Evolutionary conservation across 2,888 invertebrate genomes (phyloP).

Genomic region (Sarcophaga rosellei): DNA sequence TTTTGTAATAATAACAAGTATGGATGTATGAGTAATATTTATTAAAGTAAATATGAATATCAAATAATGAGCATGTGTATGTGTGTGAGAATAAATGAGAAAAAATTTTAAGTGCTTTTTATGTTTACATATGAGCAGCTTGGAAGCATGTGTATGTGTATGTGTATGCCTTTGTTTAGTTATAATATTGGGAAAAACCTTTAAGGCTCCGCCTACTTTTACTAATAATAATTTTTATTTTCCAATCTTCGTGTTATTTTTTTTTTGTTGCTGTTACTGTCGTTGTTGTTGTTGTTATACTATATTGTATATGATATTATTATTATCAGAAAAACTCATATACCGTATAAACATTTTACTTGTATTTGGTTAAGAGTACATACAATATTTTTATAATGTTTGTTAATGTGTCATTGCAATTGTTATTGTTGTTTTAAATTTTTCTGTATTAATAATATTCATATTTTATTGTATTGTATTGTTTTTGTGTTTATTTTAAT

Average conservation of each 20-base stretch:
- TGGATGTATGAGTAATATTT: constrained; percentile 64
- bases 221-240: constrained; percentile 69
- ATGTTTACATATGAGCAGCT: not conserved
- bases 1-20: not conserved
- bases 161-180: constrained; percentile 38
- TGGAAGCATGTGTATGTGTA: constrained; percentile 15
- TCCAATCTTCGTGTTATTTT: constrained; percentile 64
- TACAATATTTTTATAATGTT: too few relatives aligned
- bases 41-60: constrained; percentile 67
- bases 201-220: constrained; percentile 71
- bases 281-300: constrained; percentile 46
- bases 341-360: not conserved
- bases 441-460: not conserved
- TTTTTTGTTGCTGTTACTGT: constrained; percentile 38
- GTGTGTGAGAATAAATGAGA: not conserved
- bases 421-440: not conserved
- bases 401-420: too few relatives aligned
- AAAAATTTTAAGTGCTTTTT: not conserved
- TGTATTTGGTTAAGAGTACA: too few relatives aligned
- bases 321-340: constrained; percentile 37
- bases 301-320: constrained; percentile 46
- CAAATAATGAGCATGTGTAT: constrained; percentile 7
- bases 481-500: too few relatives aligned
- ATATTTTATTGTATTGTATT: too few relatives aligned
- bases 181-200: constrained; percentile 63